These are phyloP conservation scores for Zaprionus lineosus DNA, from an alignment of 2,888 invertebrate genomes.

Conservation along the genomic window DNA sequence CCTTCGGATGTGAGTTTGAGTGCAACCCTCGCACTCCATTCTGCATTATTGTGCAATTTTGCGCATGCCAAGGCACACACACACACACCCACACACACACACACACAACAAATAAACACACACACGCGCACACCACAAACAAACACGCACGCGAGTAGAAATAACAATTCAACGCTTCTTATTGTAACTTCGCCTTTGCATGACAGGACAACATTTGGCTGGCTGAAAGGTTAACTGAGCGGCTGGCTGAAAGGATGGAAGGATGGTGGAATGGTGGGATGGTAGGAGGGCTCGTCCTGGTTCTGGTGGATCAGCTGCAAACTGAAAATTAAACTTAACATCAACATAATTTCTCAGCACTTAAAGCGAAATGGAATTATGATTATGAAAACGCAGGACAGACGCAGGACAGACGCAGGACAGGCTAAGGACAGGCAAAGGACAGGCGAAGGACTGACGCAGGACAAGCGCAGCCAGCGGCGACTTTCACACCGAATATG, in stretches of 20 bases:
- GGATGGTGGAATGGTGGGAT: no score
- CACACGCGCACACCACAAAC: constrained; percentile 1
- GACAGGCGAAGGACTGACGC: background rate
- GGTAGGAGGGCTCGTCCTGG: background rate
- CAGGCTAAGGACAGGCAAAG: background rate
- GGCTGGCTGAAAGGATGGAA: no score
- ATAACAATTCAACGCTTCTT: constrained; percentile 46
- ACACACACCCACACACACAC: background rate
- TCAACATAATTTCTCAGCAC: constrained; percentile 72
- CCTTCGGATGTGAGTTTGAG: constrained; percentile 23
- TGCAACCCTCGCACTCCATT: constrained; percentile 38
- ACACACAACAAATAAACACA: constrained; percentile 2
- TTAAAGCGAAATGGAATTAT: constrained; percentile 67
- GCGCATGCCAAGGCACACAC: constrained; percentile 45
- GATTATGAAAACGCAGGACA: constrained; percentile 54
- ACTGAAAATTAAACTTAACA: constrained; percentile 70
- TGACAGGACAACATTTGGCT: constrained; percentile 52
- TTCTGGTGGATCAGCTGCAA: constrained; percentile 43
- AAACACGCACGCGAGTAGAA: constrained; percentile 4
- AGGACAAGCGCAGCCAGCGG: constrained; percentile 26
- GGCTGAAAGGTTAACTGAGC: no score
- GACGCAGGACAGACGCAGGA: background rate
- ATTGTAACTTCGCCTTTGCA: constrained; percentile 42
- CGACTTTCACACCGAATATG: constrained; percentile 60
- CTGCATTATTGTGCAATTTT: constrained; percentile 64